These are phyloP conservation scores for Silurus lanzhouensis DNA, from an alignment of 2,797 vertebrate genomes.

Conservation along the genomic window DNA sequence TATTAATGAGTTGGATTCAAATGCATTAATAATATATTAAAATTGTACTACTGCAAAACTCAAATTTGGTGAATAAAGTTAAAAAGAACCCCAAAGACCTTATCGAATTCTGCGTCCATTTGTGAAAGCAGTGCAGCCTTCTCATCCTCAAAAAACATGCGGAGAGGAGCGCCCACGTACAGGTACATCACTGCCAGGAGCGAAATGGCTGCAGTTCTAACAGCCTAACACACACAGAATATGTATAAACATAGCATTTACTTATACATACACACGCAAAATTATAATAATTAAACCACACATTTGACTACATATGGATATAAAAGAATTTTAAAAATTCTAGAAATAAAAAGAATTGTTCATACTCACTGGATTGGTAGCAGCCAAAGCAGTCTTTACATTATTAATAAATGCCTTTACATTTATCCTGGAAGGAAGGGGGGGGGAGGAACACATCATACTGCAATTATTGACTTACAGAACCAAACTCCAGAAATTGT, in stretches of 20 bases:
- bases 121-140: slow-evolving; percentile 93
- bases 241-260: neutral
- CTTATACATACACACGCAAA: neutral
- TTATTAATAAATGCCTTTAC: slow-evolving; percentile 97
- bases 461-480: no score
- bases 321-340: neutral
- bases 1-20: no score
- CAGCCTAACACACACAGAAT: slow-evolving; percentile 70
- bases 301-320: neutral
- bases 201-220: slow-evolving; percentile 89
- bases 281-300: neutral
- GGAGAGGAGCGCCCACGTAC: slow-evolving; percentile 91
- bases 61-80: neutral
- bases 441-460: neutral
- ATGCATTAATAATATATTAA: no score
- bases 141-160: slow-evolving; percentile 98
- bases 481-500: neutral
- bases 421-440: slow-evolving; percentile 78
- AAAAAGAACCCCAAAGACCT: slow-evolving; percentile 73
- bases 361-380: slow-evolving; percentile 89
- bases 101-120: slow-evolving; percentile 95
- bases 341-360: no score
- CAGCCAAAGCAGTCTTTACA: slow-evolving; percentile 93
- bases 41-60: neutral
- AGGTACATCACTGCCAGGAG: slow-evolving; percentile 93